A percentile compares a stretch with the other conserved stretches of the same genome.
phyloP scores from a whole-genome alignment of 2,113 vertebrate species.

The Rallus limicola region DNA sequence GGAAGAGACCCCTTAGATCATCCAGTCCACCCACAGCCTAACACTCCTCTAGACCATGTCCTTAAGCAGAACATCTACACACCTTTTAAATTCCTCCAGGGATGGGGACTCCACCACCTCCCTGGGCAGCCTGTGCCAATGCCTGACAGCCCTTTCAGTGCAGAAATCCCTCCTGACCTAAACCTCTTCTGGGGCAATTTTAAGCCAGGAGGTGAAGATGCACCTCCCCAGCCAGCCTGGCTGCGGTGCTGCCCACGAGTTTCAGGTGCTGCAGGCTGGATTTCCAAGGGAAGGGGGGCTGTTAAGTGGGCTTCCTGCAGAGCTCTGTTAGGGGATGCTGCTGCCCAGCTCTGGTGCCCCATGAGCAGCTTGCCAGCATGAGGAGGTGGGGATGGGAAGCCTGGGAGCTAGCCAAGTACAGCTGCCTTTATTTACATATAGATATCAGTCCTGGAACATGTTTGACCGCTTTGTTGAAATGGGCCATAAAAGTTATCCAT shows the following conservation, averaged over 20 bases:
- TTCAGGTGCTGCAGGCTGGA: neutral
- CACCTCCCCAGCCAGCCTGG: no score
- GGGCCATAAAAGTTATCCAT: slow-evolving; percentile 29
- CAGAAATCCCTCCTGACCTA: no score
- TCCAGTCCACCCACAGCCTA: no score
- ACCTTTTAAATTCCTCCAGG: no score
- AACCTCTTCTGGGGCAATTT: no score
- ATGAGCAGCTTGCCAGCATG: neutral
- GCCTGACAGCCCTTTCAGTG: no score
- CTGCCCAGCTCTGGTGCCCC: neutral
- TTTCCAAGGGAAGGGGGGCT: neutral
- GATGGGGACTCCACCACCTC: no score
- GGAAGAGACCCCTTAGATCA: no score
- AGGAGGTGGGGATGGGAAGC: neutral
- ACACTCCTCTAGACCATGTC: no score
- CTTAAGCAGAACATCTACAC: no score
- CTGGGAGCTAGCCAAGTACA: neutral
- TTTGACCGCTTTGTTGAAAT: slow-evolving; percentile 47
- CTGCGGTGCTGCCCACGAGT: fast-evolving
- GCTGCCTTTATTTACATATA: slow-evolving; percentile 25
- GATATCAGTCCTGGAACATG: neutral
- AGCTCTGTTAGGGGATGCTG: neutral
- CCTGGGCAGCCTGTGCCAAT: no score
- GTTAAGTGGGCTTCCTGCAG: neutral
- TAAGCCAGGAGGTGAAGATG: no score